Evolutionary conservation across 2,113 vertebrate genomes (phyloP).

Genomic region (Dasyornis broadbenti): DNA sequence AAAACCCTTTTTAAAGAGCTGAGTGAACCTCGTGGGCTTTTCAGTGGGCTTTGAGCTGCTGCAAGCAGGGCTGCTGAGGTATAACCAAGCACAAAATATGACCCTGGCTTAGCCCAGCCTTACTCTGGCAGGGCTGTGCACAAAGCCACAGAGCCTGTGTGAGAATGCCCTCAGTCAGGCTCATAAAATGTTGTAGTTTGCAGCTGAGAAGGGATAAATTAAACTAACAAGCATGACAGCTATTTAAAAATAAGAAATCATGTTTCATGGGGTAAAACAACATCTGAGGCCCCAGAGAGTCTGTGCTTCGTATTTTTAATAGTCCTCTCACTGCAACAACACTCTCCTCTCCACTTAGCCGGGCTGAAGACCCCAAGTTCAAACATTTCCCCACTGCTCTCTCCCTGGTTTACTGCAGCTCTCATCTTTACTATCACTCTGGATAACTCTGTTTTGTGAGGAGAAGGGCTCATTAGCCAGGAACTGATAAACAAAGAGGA

Average conservation of each 20-base stretch:
- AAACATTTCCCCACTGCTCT: constrained; percentile 13
- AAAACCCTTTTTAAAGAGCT: constrained; percentile 13
- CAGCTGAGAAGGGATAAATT: constrained; percentile 64
- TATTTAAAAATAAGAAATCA: constrained; percentile 62
- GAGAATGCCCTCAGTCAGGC: constrained; percentile 43
- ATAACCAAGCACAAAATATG: background rate
- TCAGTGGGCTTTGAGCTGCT: background rate
- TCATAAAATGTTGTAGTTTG: constrained; percentile 58
- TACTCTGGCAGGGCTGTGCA: background rate
- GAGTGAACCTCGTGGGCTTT: constrained; percentile 22
- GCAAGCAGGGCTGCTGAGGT: background rate
- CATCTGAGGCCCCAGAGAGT: constrained; percentile 62
- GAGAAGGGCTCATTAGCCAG: constrained; percentile 21
- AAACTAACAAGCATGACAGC: constrained; percentile 65
- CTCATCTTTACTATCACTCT: constrained; percentile 48
- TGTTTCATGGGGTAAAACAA: constrained; percentile 58
- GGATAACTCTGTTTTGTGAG: background rate
- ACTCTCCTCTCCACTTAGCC: constrained; percentile 9
- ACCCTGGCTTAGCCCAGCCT: constrained; percentile 1
- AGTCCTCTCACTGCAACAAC: constrained; percentile 43
- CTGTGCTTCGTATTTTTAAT: constrained; percentile 58
- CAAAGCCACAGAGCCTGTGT: constrained; percentile 7
- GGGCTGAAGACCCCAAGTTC: constrained; percentile 12
- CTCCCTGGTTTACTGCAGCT: background rate
- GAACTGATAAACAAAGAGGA: constrained; percentile 32